Conservation (phyloP, 2,113 vertebrate genomes). For the Pachypanchax playfairii region DNA sequence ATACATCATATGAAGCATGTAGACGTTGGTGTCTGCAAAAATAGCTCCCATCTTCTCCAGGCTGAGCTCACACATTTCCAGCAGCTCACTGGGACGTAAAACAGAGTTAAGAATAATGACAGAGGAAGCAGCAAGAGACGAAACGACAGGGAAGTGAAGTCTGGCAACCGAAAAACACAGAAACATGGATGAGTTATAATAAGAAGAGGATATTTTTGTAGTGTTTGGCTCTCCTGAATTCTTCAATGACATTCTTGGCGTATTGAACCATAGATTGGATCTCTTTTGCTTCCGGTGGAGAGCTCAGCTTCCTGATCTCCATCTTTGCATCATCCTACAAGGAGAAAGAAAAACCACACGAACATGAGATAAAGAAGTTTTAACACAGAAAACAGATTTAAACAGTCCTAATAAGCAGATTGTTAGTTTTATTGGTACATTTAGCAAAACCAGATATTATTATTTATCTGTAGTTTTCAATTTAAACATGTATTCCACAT, state of each 20-base stretch:
- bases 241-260: conserved; percentile 92
- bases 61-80: conserved; percentile 96
- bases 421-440: too few species aligned
- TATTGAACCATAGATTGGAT: conserved; percentile 89
- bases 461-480: too few species aligned
- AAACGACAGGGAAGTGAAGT: not conserved
- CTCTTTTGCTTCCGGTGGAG: conserved; percentile 80
- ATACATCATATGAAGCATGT: conserved; percentile 99
- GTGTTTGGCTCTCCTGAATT: conserved; percentile 96
- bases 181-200: not conserved
- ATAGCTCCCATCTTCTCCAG: conserved; percentile 93
- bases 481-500: too few species aligned
- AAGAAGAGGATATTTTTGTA: conserved; percentile 97
- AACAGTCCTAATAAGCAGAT: too few species aligned
- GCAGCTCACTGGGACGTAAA: conserved; percentile 89
- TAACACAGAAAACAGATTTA: too few species aligned
- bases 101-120: conserved; percentile 81
- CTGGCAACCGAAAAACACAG: not conserved
- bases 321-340: conserved; percentile 90
- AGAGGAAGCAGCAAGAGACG: not conserved
- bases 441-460: too few species aligned
- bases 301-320: conserved; percentile 84
- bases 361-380: too few species aligned
- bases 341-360: not conserved
- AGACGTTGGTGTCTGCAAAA: conserved; percentile 94